Evolutionary conservation across 1,140 invertebrate species (phyloP).

Genomic region (Oryctes rhinoceros): DNA sequence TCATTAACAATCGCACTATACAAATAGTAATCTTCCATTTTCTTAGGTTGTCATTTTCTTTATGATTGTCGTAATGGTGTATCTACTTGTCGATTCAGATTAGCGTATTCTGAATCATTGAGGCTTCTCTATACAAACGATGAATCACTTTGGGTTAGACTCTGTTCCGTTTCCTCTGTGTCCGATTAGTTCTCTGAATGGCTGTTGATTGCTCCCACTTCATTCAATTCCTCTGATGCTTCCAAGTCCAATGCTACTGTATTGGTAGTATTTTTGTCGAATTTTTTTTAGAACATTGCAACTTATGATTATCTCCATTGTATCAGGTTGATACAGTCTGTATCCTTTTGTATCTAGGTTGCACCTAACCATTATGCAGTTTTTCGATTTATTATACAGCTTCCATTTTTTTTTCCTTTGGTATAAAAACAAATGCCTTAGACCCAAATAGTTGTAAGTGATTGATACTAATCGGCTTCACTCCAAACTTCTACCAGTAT

Average conservation of each 20-base stretch:
- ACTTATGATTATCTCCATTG: slow-evolving; percentile 1
- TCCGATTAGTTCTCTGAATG: not conserved
- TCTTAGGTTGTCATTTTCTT: not conserved
- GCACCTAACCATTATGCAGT: not conserved
- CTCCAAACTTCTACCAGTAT: not conserved
- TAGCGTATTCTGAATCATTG: not conserved
- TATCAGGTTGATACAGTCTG: slow-evolving; percentile 27
- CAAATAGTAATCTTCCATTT: slow-evolving; percentile 11
- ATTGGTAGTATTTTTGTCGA: not conserved
- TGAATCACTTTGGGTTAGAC: not conserved
- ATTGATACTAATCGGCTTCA: not conserved
- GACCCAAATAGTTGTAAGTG: not conserved
- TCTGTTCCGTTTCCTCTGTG: not conserved
- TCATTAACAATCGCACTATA: not conserved
- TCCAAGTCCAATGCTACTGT: not conserved
- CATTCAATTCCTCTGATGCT: not conserved
- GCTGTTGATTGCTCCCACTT: slow-evolving; percentile 3
- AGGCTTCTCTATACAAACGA: not conserved
- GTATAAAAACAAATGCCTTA: slow-evolving; percentile 4
- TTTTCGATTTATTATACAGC: not conserved
- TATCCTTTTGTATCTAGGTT: not conserved
- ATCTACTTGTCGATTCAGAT: not conserved
- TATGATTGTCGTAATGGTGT: not conserved
- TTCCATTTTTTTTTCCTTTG: not conserved
- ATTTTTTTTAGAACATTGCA: not conserved